Conservation (phyloP, 2,888 invertebrate species). For the Digitonthophagus gazella region DNA sequence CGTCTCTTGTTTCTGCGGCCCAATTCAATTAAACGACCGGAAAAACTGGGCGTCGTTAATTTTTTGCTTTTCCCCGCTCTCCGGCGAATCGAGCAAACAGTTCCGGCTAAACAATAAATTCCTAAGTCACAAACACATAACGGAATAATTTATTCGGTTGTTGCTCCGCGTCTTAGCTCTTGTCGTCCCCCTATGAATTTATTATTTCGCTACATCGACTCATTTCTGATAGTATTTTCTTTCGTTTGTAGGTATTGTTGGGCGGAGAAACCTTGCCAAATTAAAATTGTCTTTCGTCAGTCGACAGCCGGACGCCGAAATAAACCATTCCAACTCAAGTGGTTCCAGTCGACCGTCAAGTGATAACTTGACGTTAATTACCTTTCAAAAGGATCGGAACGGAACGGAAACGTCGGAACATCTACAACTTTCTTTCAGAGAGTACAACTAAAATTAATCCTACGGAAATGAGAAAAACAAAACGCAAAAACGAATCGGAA, state of each 20-base stretch:
- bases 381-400: background rate
- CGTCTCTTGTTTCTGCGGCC: slow-evolving; percentile 46
- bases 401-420: background rate
- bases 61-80: slow-evolving; percentile 39
- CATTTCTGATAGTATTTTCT: slow-evolving; percentile 21
- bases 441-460: background rate
- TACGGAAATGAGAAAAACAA: background rate
- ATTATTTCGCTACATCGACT: slow-evolving; percentile 25
- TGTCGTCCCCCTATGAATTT: slow-evolving; percentile 32
- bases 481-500: background rate
- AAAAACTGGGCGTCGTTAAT: slow-evolving; percentile 51
- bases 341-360: background rate
- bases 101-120: slow-evolving; percentile 46
- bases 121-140: slow-evolving; percentile 48
- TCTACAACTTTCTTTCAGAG: background rate
- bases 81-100: slow-evolving; percentile 26
- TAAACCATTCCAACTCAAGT: background rate
- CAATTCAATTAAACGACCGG: slow-evolving; percentile 51
- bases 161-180: slow-evolving; percentile 21
- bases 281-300: slow-evolving; percentile 44
- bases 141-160: slow-evolving; percentile 40
- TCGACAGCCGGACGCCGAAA: background rate
- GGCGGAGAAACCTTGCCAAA: slow-evolving; percentile 38
- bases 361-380: background rate
- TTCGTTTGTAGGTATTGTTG: slow-evolving; percentile 6